Evolutionary conservation across 2,888 invertebrate genomes (phyloP), one percentile per base, ranked within the genome.

Genomic region (Tipula lateralis): DNA sequence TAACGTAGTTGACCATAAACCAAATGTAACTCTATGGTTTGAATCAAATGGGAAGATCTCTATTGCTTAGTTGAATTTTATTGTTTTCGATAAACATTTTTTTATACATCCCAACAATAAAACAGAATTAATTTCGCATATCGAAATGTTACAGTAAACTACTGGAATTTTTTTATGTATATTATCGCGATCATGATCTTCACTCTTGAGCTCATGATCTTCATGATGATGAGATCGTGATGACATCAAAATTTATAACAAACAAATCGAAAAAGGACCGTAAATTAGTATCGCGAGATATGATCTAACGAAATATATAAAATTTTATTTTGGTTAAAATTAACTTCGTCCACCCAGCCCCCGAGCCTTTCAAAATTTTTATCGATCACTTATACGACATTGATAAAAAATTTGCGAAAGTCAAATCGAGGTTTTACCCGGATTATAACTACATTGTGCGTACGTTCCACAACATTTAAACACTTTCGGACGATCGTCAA

Each of bases 121-220:
- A 24, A 66, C 66, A 66, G 66, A 66, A 66, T 66, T 66, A 66
- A 66, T 66, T 66, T 66, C 66, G 24, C 66, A 66, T 66, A 66
- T 66, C 66, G 24, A 66, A 66, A 66, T 66, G 19, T 66, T 66
- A 66, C 24, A 66, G 66, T 66, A 24, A 24, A 66, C 66, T 66
- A 66, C 66, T 66, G 66, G 66, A 66, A 66, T 66, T 50, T 4
- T 16, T 19, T 50, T n/a, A n/a, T n/a, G n/a, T n/a, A n/a, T n/a
- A n/a, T 19, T 24, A 66, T 66, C 19, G 24, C 66, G 66, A 66
- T 24, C n/a, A n/a, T n/a, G n/a, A n/a, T n/a, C n/a, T n/a, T n/a
- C n/a, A n/a, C 66, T 66, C 9, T 66, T 66, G 66, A 1, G 66
- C 66, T 0, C 24, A 66, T n/a, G n/a, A n/a, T n/a, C n/a, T n/a